A percentile compares a stretch with the other conserved stretches of the same genome.
Evolutionary conservation across 2,797 vertebrate species (phyloP).

Genomic region (Atherinosoma microstoma): DNA sequence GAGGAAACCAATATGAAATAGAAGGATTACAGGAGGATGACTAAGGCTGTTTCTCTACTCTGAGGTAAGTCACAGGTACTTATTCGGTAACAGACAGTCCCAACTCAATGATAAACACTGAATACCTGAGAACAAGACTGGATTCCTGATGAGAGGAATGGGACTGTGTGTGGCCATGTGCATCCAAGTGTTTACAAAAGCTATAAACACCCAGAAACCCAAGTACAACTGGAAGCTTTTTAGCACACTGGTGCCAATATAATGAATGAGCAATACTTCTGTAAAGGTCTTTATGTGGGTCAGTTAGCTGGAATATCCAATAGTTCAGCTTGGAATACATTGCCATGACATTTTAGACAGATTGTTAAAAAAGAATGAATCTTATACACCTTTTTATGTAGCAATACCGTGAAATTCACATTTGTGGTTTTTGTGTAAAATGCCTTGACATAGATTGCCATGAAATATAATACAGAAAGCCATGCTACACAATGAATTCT

Average conservation of each 20-base stretch:
- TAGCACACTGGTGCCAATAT: neutral
- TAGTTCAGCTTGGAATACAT: neutral
- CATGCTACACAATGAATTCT: neutral
- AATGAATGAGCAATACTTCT: neutral
- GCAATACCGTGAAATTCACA: neutral
- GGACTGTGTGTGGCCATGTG: conserved; percentile 15
- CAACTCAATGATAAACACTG: conserved; percentile 31
- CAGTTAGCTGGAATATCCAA: too few relatives aligned
- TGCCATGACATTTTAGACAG: neutral
- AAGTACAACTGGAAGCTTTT: neutral
- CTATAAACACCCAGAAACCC: conserved; percentile 1
- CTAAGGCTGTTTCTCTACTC: conserved; percentile 24
- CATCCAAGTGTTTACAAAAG: conserved; percentile 24
- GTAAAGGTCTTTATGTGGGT: too few relatives aligned
- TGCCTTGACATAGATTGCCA: too few relatives aligned
- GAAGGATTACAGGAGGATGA: conserved; percentile 39
- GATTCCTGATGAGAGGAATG: conserved; percentile 18
- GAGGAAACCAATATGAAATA: conserved; percentile 11
- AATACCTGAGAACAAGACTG: conserved; percentile 35
- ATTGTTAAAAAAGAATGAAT: neutral
- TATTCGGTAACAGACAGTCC: conserved; percentile 32
- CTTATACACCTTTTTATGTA: neutral
- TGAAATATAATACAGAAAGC: too few relatives aligned
- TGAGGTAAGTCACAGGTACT: conserved; percentile 40
- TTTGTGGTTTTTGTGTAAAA: neutral